phyloP scores from a whole-genome alignment of 2,113 vertebrate species.

The Rhinoderma darwinii region DNA sequence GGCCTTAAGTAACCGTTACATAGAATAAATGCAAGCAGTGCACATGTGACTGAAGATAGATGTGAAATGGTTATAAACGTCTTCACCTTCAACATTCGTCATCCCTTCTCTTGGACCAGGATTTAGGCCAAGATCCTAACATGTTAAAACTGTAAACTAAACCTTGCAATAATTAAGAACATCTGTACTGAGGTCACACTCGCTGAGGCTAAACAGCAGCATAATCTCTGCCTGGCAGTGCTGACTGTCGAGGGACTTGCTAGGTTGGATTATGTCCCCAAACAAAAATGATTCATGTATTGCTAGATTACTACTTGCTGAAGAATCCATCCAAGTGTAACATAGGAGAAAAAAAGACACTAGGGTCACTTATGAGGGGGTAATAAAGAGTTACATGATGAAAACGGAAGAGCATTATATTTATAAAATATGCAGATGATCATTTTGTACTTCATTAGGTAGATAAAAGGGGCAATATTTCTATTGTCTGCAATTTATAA shows the following conservation, averaged over 20 bases:
- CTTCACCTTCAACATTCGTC: background rate
- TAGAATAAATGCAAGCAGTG: background rate
- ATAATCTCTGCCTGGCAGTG: slow-evolving; percentile 21
- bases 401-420: no score
- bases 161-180: slow-evolving; percentile 16
- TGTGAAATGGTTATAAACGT: background rate
- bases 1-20: no score
- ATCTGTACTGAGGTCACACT: slow-evolving; percentile 39
- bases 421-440: no score
- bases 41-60: background rate
- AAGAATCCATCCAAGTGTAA: background rate
- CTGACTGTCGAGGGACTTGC: background rate
- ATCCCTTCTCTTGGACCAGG: no score
- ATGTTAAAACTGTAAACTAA: slow-evolving; percentile 4
- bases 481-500: no score
- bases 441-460: no score
- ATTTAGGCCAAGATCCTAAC: background rate
- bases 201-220: slow-evolving; percentile 1
- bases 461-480: no score
- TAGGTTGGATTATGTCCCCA: slow-evolving; percentile 9
- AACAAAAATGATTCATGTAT: background rate
- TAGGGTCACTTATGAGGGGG: background rate
- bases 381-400: background rate
- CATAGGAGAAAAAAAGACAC: background rate
- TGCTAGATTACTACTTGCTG: background rate